phyloP scores from a whole-genome alignment of 2,888 invertebrate species.

The Anoplius nigerrimus region DNA sequence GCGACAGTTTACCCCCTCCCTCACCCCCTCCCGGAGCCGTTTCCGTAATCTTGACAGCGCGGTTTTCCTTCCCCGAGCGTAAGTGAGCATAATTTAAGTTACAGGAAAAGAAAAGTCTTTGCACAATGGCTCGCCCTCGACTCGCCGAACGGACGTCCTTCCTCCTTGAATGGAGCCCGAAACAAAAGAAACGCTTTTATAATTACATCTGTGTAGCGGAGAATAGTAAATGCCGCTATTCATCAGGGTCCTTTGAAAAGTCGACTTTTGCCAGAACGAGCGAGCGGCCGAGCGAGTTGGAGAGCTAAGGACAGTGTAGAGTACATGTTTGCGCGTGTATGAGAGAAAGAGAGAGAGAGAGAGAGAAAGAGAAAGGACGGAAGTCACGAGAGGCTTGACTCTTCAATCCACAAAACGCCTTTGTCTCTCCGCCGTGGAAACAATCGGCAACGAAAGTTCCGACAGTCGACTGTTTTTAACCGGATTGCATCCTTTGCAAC shows the following conservation, averaged over 20 bases:
- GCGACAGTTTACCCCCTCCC: no score
- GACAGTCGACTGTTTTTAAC: slow-evolving; percentile 43
- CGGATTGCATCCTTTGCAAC: slow-evolving; percentile 38
- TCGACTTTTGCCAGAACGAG: slow-evolving; percentile 43
- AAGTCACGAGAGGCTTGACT: slow-evolving; percentile 45
- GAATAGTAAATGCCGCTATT: slow-evolving; percentile 59
- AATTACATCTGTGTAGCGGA: slow-evolving; percentile 53
- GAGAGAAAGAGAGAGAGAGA: slow-evolving; percentile 12
- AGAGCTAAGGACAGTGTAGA: slow-evolving; percentile 34
- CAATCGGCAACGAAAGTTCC: slow-evolving; percentile 36
- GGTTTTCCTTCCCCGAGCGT: background rate
- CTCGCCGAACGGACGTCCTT: slow-evolving; percentile 36
- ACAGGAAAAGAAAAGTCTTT: slow-evolving; percentile 40
- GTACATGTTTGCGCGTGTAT: no score
- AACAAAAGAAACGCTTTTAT: slow-evolving; percentile 55
- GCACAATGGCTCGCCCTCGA: slow-evolving; percentile 39
- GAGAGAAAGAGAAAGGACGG: slow-evolving; percentile 31
- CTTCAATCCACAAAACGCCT: slow-evolving; percentile 55
- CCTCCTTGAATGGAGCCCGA: slow-evolving; percentile 41
- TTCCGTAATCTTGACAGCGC: no score
- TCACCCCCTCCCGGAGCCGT: no score
- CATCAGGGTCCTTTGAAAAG: slow-evolving; percentile 50
- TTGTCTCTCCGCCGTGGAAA: slow-evolving; percentile 42
- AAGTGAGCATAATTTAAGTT: slow-evolving; percentile 49
- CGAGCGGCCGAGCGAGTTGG: slow-evolving; percentile 27